Base-by-base conservation (phyloP, 2,113 vertebrate species). In the Hiodon tergisus region DNA sequence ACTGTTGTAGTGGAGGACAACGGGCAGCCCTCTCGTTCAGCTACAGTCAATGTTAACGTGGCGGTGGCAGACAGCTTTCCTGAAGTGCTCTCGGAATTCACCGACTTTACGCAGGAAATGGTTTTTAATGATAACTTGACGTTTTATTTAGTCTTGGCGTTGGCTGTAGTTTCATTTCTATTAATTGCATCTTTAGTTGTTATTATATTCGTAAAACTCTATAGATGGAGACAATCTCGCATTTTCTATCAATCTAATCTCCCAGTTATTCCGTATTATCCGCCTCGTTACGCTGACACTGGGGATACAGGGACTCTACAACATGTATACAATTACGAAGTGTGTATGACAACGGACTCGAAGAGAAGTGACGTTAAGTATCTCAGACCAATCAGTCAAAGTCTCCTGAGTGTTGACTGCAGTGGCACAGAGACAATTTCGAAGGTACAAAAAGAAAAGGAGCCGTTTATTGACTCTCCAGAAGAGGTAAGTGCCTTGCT, bases 251-350 rank as follows among this genome's bases (percentile, higher is more conserved):
- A 74, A 57, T 76, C 80, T 3, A 62, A 74, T 8, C 72, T 74
- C 48, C 72, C 60, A 7, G 63, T 66, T 66, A 66, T 66, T 13
- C 63, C 63, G 7, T 66, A 66, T 66, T 66, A 66, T 47, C 63
- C 63, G 5, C 63, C 31, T 31, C 31, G 31, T 31, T 31, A 31
- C 31, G 31, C 31, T 1, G 31, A 31, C 31, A 31, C 31, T 31
- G 31, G 31, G 31, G 31, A 31, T 31, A 31, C 31, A 31, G 31
- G 31, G 2, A 31, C 31, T 31, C 75, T 83, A 59, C 75, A 78
- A 14, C 80, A 79, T 31, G 59, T 79, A 61, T 78, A 82, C 73
- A 82, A 83, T 76, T 82, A 82, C 70, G 80, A 74, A 31, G 31
- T 31, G 31, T 31, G 31, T 31, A 31, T 31, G 31, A 31, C 31